Evolutionary conservation across 2,113 vertebrate genomes (phyloP), one percentile per base, ranked within the genome.

Genomic region (Lamprologus lemairii): DNA sequence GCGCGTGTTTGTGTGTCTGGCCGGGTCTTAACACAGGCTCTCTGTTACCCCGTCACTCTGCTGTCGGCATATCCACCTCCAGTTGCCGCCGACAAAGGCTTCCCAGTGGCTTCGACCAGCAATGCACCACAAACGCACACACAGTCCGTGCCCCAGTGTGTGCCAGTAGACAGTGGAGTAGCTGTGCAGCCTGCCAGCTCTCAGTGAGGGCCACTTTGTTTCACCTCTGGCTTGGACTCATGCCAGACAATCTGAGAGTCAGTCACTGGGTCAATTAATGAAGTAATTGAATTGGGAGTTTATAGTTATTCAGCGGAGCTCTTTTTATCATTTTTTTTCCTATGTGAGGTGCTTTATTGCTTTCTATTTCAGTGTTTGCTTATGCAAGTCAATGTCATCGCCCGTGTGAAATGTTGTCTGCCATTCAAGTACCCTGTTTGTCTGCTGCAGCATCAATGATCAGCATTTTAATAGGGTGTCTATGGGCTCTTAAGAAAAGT

Each of bases 191-290:
- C 87, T 91, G 94, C 91, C 90, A 89, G 93, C 83, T 54, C 88
- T 79, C 80, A 88, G 89, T 91, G 91, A 94, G 91, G 89, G 80
- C 85, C 81, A 92, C 93, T 94, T 93, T 94, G 93, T 96, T 93
- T 95, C 93, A 93, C 94, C 94, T 94, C 95, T 81, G 87, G 54
- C 55, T 93, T 93, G 93, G 92, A 92, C 7, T 79, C 6, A 6
- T 7, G 85, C 94, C 93, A 91, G 83, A 90, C 87, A 84, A 83
- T 88, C 94, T 13, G 80, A 87, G 91, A 87, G 85, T 81, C 49
- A 81, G 90, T 94, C 91, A 93, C 92, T 93, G 88, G 91, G 90
- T 93, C 93, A 92, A 81, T 93, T 93, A 88, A 95, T 93, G 84
- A 86, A 93, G 79, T 87, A 54, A 89, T 91, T 95, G 94, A 96